Evolutionary conservation across 2,888 invertebrate species (phyloP).

Genomic region (Heliconius erato): DNA sequence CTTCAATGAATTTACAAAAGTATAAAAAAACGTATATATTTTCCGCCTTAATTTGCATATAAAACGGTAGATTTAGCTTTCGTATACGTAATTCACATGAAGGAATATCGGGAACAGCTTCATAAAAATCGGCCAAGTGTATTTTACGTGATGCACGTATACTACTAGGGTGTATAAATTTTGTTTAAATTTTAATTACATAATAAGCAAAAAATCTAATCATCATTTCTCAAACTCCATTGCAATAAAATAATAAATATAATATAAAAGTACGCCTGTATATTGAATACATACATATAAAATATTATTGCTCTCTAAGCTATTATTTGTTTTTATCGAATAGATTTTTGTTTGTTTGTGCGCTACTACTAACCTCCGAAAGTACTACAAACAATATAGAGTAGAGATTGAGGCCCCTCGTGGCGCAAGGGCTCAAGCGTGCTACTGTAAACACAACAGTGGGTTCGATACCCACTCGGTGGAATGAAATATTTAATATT

Average conservation of each 20-base stretch:
- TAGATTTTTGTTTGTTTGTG: too few species aligned
- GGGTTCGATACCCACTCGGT: too few species aligned
- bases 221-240: not conserved
- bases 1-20: not conserved
- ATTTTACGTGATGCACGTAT: not conserved
- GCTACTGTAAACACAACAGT: too few species aligned
- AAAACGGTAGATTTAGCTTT: conserved; percentile 1
- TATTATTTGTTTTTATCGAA: too few species aligned
- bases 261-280: not conserved
- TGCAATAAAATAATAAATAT: not conserved
- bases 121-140: conserved; percentile 1
- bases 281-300: not conserved
- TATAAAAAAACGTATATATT: not conserved
- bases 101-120: not conserved
- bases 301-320: too few species aligned
- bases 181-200: not conserved
- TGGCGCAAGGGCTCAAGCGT: too few species aligned
- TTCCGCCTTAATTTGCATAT: not conserved
- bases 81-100: conserved; percentile 6
- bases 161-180: not conserved
- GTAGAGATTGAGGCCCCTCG: too few species aligned
- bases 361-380: too few species aligned
- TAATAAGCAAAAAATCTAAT: too few species aligned
- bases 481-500: too few species aligned
- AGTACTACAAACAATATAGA: too few species aligned